phyloP scores from a whole-genome alignment of 2,888 invertebrate genomes.

The Drosophila bunnanda region DNA sequence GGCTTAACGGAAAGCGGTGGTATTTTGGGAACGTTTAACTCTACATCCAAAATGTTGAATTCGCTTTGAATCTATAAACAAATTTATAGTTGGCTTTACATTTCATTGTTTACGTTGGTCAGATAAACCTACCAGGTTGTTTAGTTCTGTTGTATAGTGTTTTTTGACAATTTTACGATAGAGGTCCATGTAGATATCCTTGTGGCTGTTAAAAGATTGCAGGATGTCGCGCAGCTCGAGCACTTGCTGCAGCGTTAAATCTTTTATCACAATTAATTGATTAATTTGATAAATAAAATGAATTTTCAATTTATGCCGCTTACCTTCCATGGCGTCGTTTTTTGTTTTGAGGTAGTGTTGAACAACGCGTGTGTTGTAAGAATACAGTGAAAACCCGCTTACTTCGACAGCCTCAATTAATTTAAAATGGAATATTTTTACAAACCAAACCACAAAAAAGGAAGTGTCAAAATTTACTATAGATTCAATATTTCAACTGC shows the following conservation, averaged over 20 bases:
- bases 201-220: slow-evolving; percentile 60
- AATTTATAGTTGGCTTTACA: no score
- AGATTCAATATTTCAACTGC: background rate
- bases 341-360: slow-evolving; percentile 38
- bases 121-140: slow-evolving; percentile 68
- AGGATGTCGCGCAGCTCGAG: slow-evolving; percentile 72
- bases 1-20: slow-evolving; percentile 34
- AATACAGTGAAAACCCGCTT: slow-evolving; percentile 5
- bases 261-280: slow-evolving; percentile 45
- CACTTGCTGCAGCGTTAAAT: slow-evolving; percentile 75
- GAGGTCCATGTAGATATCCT: slow-evolving; percentile 38
- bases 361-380: background rate
- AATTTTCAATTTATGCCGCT: slow-evolving; percentile 20
- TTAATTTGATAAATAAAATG: background rate
- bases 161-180: slow-evolving; percentile 74
- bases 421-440: background rate
- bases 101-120: background rate
- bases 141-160: slow-evolving; percentile 67
- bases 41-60: slow-evolving; percentile 63
- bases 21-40: slow-evolving; percentile 69
- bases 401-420: background rate
- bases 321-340: slow-evolving; percentile 51
- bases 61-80: slow-evolving; percentile 65
- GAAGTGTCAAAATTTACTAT: background rate
- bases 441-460: background rate